Conservation (phyloP, 2,797 vertebrate species). For the Sebastes goodei region DNA sequence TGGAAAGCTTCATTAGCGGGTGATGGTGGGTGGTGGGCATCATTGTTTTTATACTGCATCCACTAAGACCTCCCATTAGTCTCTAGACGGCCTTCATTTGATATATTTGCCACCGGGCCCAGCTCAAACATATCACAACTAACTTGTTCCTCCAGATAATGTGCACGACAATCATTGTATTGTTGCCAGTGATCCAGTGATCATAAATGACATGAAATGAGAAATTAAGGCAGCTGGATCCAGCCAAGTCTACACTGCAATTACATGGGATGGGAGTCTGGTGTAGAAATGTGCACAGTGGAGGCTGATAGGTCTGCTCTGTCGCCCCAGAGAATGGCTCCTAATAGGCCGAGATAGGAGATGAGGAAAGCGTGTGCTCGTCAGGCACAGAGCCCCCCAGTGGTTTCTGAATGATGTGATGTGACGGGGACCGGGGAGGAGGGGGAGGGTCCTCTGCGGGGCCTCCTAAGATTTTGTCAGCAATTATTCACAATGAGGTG, state of each 20-base stretch:
- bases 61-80: conserved; percentile 20
- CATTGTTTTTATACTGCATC: conserved; percentile 44
- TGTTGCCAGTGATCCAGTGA: conserved; percentile 7
- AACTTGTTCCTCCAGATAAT: conserved; percentile 1
- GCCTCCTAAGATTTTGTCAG: conserved; percentile 56
- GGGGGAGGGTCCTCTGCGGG: conserved; percentile 9
- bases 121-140: conserved; percentile 1
- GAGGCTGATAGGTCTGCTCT: conserved; percentile 30
- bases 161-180: conserved; percentile 8
- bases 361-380: conserved; percentile 38
- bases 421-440: conserved; percentile 24
- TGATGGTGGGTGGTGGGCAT: conserved; percentile 31
- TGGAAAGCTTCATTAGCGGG: conserved; percentile 52
- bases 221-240: conserved; percentile 23
- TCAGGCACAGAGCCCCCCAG: conserved; percentile 41
- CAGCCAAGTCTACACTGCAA: conserved; percentile 5
- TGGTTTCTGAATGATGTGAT: conserved; percentile 61
- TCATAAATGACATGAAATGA: conserved; percentile 21
- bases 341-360: conserved; percentile 61
- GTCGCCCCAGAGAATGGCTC: conserved; percentile 49
- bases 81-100: conserved; percentile 19
- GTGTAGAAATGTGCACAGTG: conserved; percentile 22
- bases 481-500: conserved; percentile 66
- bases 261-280: conserved; percentile 16
- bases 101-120: conserved; percentile 5